A percentile compares a stretch with the other conserved stretches of the same genome.
Evolutionary conservation across 2,888 invertebrate genomes (phyloP).

Genomic region (Acanthosoma haemorrhoidale): DNA sequence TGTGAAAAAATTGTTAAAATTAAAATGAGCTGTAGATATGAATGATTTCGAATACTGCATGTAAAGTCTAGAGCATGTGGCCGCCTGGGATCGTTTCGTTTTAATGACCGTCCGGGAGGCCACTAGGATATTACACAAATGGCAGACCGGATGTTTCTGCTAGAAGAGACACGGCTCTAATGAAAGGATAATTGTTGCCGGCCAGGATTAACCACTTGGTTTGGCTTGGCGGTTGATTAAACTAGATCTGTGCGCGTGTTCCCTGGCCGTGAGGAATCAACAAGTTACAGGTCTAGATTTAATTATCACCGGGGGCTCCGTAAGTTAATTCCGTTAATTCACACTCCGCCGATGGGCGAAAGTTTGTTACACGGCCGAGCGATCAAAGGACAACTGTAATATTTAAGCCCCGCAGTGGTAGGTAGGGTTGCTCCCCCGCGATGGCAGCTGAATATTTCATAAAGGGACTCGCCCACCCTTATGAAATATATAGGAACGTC

Average conservation of each 20-base stretch:
- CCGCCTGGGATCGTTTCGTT: too few species aligned
- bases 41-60: too few species aligned
- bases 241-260: not conserved
- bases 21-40: too few species aligned
- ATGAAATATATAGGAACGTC: not conserved
- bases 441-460: conserved; percentile 10
- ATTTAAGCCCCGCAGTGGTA: too few species aligned
- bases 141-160: not conserved
- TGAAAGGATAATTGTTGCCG: not conserved
- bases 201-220: not conserved
- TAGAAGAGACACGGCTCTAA: not conserved
- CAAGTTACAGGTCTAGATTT: conserved; percentile 34
- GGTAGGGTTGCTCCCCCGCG: not conserved
- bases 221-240: not conserved
- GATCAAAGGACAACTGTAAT: conserved; percentile 31
- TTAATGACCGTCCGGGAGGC: too few species aligned
- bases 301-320: conserved; percentile 23
- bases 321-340: conserved; percentile 31
- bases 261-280: not conserved
- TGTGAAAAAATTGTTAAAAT: too few species aligned
- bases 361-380: conserved; percentile 30
- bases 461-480: not conserved
- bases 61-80: too few species aligned
- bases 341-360: conserved; percentile 26
- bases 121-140: too few species aligned